Conservation (phyloP, 2,113 vertebrate species). For the Aptenodytes forsteri region DNA sequence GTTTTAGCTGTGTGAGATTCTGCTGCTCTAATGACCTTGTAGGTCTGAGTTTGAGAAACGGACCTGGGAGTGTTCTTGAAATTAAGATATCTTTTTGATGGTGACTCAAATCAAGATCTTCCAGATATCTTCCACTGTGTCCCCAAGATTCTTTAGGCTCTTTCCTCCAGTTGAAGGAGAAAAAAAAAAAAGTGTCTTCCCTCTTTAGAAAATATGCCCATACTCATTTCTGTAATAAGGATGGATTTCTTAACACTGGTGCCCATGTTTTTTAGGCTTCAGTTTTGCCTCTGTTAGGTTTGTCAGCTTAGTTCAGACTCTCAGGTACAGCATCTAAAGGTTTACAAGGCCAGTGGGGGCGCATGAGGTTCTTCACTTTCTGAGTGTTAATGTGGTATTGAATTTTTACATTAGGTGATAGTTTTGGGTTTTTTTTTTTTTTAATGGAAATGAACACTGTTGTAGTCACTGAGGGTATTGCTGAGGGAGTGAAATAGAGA, state of each 20-base stretch:
- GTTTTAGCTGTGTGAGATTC: background rate
- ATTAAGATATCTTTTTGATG: background rate
- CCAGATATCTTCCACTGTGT: background rate
- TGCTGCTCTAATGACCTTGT: background rate
- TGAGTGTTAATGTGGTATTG: background rate
- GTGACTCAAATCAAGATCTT: background rate
- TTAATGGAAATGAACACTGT: background rate
- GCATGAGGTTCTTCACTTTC: background rate
- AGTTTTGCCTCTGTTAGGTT: background rate
- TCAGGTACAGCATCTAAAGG: background rate
- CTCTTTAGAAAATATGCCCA: background rate
- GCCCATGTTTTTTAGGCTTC: background rate
- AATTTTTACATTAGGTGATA: background rate
- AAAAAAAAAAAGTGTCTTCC: background rate
- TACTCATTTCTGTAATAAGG: background rate
- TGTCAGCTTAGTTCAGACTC: background rate
- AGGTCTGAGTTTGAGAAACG: background rate
- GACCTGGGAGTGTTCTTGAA: background rate
- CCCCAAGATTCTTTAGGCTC: background rate
- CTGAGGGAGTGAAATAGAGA: background rate
- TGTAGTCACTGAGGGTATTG: background rate
- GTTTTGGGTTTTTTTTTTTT: background rate
- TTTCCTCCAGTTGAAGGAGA: background rate
- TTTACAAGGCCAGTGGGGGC: background rate
- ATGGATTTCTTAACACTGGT: background rate